Percentiles rank a stretch among this genome's conserved stretches.
Conservation (phyloP, 2,888 invertebrate genomes). For the Myathropa florea region DNA sequence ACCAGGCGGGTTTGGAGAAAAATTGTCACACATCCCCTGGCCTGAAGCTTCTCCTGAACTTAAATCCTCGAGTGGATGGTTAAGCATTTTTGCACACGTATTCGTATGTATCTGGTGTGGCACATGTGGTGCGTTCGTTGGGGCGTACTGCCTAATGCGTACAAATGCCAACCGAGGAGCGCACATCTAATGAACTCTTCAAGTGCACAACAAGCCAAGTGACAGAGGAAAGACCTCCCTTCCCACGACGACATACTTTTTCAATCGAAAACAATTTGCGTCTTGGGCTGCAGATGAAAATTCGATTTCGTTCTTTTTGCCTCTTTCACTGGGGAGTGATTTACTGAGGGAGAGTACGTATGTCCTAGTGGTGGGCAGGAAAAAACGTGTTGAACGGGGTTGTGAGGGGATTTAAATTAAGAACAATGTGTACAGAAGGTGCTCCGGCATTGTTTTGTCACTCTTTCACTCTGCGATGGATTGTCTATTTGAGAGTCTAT, state of each 20-base stretch:
- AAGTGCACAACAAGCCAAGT: constrained; percentile 53
- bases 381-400: background rate
- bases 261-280: constrained; percentile 66
- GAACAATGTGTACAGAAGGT: background rate
- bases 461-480: background rate
- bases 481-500: too few species aligned
- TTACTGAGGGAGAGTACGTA: constrained; percentile 4
- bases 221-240: background rate
- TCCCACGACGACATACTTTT: constrained; percentile 59
- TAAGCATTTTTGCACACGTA: constrained; percentile 30
- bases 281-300: constrained; percentile 60
- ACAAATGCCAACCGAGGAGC: constrained; percentile 20
- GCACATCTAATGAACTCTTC: constrained; percentile 62
- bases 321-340: too few species aligned
- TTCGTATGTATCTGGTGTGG: background rate
- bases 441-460: background rate
- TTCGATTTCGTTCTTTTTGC: constrained; percentile 50
- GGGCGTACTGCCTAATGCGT: constrained; percentile 32
- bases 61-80: constrained; percentile 43
- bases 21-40: constrained; percentile 62
- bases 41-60: constrained; percentile 1
- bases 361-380: background rate
- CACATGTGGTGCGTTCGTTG: constrained; percentile 31
- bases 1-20: background rate
- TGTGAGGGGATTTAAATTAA: background rate